Base-by-base conservation (phyloP, 35 echinoderm and acorn worm genomes). In the Ophioderma brevispina region DNA sequence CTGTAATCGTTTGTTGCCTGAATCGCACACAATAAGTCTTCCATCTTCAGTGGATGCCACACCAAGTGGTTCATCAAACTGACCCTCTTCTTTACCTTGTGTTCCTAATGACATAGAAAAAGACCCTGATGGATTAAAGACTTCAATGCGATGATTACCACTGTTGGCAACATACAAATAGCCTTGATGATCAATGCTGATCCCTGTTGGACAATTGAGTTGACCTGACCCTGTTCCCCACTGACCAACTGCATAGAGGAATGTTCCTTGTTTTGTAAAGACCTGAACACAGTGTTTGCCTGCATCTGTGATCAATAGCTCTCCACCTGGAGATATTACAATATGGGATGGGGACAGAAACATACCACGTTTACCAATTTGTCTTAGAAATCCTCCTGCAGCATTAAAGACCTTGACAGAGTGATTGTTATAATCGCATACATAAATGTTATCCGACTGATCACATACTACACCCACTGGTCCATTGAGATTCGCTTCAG, bases 91-190 rank as follows among this genome's bases (percentile, higher is more conserved):
- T 36, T 43, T 76, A 42, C 97, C 97, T 80, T 95, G 93, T 41
- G 83, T 92, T 31, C 97, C 97, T 31, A 95, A 79, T 64, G 81
- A 85, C 0, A 80, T 76, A 11, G 91, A 90, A 80, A 88, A 95
- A 18, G 97, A 95, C 17, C 97, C 97, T 3, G 97, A 99, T 3
- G 97, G 94, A 76, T 95, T 93, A 85, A 93, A 99, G 6, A 95
- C 88, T 52, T 99, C 94, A 28, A 99, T 46, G 31, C 97, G 91
- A 80, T 99, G 93, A 76, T 99, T 99, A 4, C 97, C 97, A 63
- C 94, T 90, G 81, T 95, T 94, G 11, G 93, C 83, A 40, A 99
- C 97, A 64, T 89, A 95, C 32, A 99, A 83, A 86, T 95, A 99
- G 0, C 97, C 97, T 76, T 83, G 87, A 34, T 79, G 35, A 89